These are phyloP conservation scores for Kryphioiulus occultus DNA, from an alignment of 2,888 invertebrate genomes.

Conservation along the genomic window DNA sequence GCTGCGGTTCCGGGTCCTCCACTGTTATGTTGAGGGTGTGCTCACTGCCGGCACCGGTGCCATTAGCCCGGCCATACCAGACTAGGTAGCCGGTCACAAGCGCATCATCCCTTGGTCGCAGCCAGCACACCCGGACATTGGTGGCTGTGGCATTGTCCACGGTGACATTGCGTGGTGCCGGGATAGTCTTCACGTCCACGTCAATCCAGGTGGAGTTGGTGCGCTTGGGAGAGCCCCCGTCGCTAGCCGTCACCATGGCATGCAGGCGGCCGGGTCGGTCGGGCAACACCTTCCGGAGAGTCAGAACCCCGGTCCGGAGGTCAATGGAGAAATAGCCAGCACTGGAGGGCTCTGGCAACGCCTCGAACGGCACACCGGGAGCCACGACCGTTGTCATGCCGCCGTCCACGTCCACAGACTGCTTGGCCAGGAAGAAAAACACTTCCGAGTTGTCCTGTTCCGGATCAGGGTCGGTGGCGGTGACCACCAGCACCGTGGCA, in stretches of 20 bases:
- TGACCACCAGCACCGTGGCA: not conserved
- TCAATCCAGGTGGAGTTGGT: not conserved
- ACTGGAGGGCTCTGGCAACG: not conserved
- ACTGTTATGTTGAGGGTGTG: slow-evolving; percentile 11
- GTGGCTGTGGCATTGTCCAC: slow-evolving; percentile 43
- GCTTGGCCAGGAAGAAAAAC: slow-evolving; percentile 26
- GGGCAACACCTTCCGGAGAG: not conserved
- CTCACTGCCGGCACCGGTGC: not conserved
- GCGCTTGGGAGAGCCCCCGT: slow-evolving; percentile 46
- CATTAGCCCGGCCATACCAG: not conserved
- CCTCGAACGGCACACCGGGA: no score
- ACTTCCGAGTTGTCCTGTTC: slow-evolving; percentile 42
- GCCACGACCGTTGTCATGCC: not conserved
- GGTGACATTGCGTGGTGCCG: slow-evolving; percentile 29
- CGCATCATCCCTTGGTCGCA: not conserved
- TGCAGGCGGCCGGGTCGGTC: not conserved
- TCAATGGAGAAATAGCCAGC: slow-evolving; percentile 24
- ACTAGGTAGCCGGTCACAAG: slow-evolving; percentile 10
- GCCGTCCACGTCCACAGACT: not conserved
- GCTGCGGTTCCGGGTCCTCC: not conserved
- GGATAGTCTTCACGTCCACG: slow-evolving; percentile 43
- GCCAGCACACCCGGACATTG: slow-evolving; percentile 46
- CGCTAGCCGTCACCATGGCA: slow-evolving; percentile 40
- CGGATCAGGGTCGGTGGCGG: slow-evolving; percentile 31
- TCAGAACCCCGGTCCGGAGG: not conserved